Percentiles rank a stretch among this genome's conserved stretches.
phyloP scores from a whole-genome alignment of 2,113 vertebrate genomes.

The Dendropsophus ebraccatus region DNA sequence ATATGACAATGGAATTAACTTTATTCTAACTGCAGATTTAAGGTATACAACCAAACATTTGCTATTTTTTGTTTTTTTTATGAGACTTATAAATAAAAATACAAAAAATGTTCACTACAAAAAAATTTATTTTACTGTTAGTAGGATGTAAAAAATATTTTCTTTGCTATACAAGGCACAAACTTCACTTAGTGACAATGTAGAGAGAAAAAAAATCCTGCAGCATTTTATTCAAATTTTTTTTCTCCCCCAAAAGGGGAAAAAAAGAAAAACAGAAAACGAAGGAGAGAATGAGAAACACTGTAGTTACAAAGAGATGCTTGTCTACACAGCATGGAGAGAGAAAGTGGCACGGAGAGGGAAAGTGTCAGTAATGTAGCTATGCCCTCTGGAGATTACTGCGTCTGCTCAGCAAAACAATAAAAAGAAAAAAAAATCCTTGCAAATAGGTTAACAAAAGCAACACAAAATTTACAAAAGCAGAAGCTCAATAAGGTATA shows the following conservation, averaged over 20 bases:
- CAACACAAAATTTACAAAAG: not conserved
- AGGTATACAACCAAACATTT: conserved; percentile 97
- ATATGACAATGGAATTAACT: conserved; percentile 81
- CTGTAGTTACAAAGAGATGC: conserved; percentile 96
- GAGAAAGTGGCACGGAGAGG: conserved; percentile 72
- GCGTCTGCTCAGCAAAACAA: conserved; percentile 69
- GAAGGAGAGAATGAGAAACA: conserved; percentile 88
- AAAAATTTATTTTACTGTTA: conserved; percentile 92
- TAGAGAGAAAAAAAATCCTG: conserved; percentile 98
- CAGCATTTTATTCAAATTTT: conserved; percentile 90
- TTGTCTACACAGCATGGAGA: conserved; percentile 86
- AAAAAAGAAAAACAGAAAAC: conserved; percentile 70
- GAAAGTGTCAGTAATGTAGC: conserved; percentile 67
- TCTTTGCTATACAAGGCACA: conserved; percentile 98
- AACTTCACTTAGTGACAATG: conserved; percentile 99
- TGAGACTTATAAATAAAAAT: conserved; percentile 99
- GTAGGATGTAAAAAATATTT: conserved; percentile 97
- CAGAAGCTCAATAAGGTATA: not conserved
- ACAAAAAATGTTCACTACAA: conserved; percentile 97
- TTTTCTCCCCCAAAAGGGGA: conserved; percentile 43
- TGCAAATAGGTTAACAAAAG: conserved; percentile 21
- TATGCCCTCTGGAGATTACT: conserved; percentile 66
- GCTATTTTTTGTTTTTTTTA: conserved; percentile 83
- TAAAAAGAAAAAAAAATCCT: conserved; percentile 69
- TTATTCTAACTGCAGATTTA: conserved; percentile 98